Evolutionary conservation across 2,888 invertebrate species (phyloP).

Genomic region (Rhyacophila evoluta): DNA sequence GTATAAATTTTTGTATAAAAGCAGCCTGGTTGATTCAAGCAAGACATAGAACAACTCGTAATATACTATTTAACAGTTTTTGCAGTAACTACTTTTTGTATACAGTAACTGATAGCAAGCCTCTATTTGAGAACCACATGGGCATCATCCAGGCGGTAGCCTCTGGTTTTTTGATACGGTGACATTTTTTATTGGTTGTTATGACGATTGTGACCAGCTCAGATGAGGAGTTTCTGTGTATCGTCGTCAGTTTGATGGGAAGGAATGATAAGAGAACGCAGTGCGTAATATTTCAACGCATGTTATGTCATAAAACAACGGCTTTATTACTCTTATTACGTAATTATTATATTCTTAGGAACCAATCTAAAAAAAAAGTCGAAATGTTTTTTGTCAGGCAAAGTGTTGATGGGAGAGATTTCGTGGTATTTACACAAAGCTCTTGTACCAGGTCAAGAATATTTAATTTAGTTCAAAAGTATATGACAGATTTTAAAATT

Average conservation of each 20-base stretch:
- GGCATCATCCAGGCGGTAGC: background rate
- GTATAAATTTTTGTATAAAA: too few relatives aligned
- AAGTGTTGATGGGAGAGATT: constrained; percentile 3
- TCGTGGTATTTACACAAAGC: background rate
- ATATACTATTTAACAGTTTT: too few relatives aligned
- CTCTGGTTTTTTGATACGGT: background rate
- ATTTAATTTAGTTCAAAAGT: background rate
- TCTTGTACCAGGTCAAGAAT: constrained; percentile 1
- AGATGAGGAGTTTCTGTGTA: background rate
- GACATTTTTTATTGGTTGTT: constrained; percentile 20
- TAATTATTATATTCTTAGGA: constrained; percentile 20
- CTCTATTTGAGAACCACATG: background rate
- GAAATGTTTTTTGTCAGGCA: background rate
- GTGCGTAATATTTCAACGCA: constrained; percentile 16
- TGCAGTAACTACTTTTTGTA: too few relatives aligned
- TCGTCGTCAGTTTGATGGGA: background rate
- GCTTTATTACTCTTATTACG: constrained; percentile 29
- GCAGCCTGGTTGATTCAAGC: too few relatives aligned
- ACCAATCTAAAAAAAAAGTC: background rate
- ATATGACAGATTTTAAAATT: background rate
- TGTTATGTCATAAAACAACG: constrained; percentile 35
- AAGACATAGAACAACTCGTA: too few relatives aligned
- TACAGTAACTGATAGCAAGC: too few relatives aligned
- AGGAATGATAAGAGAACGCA: background rate
- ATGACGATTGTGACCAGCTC: background rate